phyloP scores from a whole-genome alignment of 2,113 vertebrate species.

The Sylvietta virens region DNA sequence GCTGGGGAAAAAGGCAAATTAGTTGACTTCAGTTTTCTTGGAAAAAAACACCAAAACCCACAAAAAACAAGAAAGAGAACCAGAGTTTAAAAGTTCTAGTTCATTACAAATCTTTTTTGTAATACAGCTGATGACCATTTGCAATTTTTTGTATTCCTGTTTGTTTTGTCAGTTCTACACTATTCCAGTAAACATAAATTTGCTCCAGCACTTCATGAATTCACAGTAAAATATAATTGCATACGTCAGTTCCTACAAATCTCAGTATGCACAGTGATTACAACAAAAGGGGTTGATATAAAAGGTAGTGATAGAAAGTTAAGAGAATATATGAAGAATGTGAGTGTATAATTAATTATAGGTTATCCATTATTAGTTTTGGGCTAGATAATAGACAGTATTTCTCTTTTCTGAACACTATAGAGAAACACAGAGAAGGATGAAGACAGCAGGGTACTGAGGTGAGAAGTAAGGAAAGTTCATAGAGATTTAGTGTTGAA shows the following conservation, averaged over 20 bases:
- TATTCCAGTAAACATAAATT: not conserved
- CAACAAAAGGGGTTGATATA: not conserved
- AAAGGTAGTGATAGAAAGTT: not conserved
- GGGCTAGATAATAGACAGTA: not conserved
- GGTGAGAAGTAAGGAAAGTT: not conserved
- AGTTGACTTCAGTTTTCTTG: not conserved
- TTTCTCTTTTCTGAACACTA: not conserved
- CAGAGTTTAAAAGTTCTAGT: not conserved
- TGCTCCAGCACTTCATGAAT: not conserved
- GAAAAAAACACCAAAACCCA: rapidly evolving
- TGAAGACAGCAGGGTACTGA: not conserved
- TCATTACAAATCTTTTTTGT: not conserved
- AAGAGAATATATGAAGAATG: not conserved
- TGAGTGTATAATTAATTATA: not conserved
- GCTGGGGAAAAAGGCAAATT: not conserved
- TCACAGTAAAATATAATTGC: not conserved
- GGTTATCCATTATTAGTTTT: not conserved
- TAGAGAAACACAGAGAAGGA: not conserved
- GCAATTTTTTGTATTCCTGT: not conserved
- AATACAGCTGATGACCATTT: not conserved
- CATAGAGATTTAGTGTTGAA: not conserved
- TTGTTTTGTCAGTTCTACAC: not conserved
- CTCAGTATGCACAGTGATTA: not conserved
- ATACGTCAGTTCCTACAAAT: not conserved
- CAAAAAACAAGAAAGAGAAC: not conserved